These are phyloP conservation scores for Trachurus trachurus DNA, from an alignment of 2,797 vertebrate species.

Conservation along the genomic window DNA sequence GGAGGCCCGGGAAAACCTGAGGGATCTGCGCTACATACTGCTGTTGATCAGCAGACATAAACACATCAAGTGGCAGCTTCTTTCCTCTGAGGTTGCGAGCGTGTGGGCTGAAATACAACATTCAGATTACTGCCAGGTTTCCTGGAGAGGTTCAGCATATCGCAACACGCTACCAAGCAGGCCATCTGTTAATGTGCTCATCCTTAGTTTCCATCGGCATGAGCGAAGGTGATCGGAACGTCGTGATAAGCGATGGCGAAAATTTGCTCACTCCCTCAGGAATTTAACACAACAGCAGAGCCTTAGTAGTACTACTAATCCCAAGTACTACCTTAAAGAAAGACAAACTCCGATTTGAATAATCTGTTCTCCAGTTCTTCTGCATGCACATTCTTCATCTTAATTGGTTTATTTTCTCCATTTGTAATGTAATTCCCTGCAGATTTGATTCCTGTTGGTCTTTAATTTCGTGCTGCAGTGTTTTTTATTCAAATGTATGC, in stretches of 20 bases:
- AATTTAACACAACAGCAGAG: background rate
- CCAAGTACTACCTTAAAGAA: slow-evolving; percentile 10
- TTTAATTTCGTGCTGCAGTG: slow-evolving; percentile 45
- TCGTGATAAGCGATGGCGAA: background rate
- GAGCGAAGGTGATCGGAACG: slow-evolving; percentile 38
- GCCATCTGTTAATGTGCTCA: slow-evolving; percentile 71
- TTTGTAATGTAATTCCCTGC: slow-evolving; percentile 52
- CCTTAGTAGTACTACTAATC: background rate
- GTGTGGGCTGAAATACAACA: slow-evolving; percentile 6
- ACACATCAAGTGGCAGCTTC: background rate
- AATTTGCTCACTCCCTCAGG: background rate
- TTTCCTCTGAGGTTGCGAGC: slow-evolving; percentile 3
- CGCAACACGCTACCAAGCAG: slow-evolving; percentile 56
- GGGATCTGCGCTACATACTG: background rate
- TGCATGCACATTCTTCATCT: slow-evolving; percentile 45
- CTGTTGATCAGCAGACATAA: background rate
- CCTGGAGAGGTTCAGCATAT: slow-evolving; percentile 49
- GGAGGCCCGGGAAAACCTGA: background rate
- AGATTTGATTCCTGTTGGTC: slow-evolving; percentile 47
- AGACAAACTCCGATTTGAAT: slow-evolving; percentile 5
- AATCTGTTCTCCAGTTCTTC: slow-evolving; percentile 13
- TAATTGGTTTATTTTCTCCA: slow-evolving; percentile 51
- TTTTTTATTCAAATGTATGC: slow-evolving; percentile 62
- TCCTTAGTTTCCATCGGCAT: slow-evolving; percentile 10
- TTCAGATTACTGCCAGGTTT: slow-evolving; percentile 48